Percentiles rank a stretch among this genome's conserved stretches.
Conservation (phyloP, 2,113 vertebrate genomes). For the Calidris pygmaea region DNA sequence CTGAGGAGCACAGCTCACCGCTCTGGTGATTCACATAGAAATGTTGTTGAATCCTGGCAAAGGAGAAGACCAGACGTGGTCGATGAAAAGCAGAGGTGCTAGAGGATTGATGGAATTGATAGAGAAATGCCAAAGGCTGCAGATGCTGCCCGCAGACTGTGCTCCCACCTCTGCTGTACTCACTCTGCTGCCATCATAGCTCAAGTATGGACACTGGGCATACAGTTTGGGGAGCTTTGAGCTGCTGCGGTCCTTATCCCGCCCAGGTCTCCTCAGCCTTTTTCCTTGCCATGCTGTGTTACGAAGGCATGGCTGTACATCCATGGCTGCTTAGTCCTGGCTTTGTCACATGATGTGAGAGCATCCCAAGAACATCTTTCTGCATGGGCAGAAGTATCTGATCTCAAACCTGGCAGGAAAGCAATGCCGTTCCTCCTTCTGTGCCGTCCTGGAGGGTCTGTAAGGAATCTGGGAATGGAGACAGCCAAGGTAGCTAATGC, state of each 20-base stretch:
- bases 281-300: not conserved
- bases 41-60: not conserved
- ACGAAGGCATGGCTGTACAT: not conserved
- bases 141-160: not conserved
- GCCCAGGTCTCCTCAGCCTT: not conserved
- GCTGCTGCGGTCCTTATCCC: not conserved
- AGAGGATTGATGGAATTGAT: not conserved
- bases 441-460: not conserved
- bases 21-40: accelerated
- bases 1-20: not conserved
- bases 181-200: not conserved
- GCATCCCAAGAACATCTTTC: not conserved
- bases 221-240: not conserved
- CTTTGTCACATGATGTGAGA: not conserved
- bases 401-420: not conserved
- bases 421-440: not conserved
- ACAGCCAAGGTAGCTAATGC: not conserved
- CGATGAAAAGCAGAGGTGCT: not conserved
- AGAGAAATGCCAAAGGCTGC: not conserved
- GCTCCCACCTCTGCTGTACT: not conserved
- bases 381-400: not conserved
- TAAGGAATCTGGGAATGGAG: not conserved
- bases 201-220: not conserved
- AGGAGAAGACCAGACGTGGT: not conserved
- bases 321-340: not conserved